Percentiles rank a stretch among this genome's conserved stretches.
These are phyloP conservation scores for Kryptopterus vitreolus DNA, from an alignment of 2,797 vertebrate species.

Conservation along the genomic window DNA sequence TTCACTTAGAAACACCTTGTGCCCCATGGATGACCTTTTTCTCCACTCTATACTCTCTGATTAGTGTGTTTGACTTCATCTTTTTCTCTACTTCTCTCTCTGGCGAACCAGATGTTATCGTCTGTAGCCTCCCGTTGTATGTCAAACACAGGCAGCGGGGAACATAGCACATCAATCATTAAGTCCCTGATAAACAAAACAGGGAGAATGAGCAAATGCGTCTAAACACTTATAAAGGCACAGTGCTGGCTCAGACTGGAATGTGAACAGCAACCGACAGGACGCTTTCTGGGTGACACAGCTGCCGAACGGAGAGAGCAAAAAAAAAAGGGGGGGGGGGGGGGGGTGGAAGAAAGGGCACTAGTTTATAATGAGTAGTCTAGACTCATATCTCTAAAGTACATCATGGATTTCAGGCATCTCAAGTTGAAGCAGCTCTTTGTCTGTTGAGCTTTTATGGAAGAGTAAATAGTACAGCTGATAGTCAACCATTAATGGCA, in stretches of 20 bases:
- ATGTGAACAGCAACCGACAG: background rate
- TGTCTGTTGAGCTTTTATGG: background rate
- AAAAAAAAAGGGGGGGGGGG: no score
- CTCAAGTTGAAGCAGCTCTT: background rate
- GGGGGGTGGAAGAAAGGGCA: background rate
- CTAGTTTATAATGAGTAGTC: no score
- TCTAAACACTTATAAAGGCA: conserved; percentile 36
- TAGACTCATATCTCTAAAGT: background rate
- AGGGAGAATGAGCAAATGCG: conserved; percentile 14
- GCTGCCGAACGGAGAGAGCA: conserved; percentile 7
- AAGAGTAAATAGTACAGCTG: background rate
- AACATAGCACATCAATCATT: conserved; percentile 41
- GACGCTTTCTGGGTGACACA: background rate
- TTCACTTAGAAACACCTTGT: conserved; percentile 18
- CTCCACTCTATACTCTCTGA: conserved; percentile 29
- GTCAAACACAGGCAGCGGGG: conserved; percentile 42
- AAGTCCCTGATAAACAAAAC: conserved; percentile 33
- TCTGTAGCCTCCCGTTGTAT: conserved; percentile 50
- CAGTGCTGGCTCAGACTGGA: conserved; percentile 12
- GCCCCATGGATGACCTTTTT: conserved; percentile 29
- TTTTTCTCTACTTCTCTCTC: background rate
- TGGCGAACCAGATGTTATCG: conserved; percentile 49
- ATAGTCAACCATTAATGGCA: background rate
- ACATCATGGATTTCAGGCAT: background rate
- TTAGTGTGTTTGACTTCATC: background rate